A percentile compares a stretch with the other conserved stretches of the same genome.
phyloP scores from a whole-genome alignment of 2,797 vertebrate genomes.

The Acrocephalus scirpaceus region DNA sequence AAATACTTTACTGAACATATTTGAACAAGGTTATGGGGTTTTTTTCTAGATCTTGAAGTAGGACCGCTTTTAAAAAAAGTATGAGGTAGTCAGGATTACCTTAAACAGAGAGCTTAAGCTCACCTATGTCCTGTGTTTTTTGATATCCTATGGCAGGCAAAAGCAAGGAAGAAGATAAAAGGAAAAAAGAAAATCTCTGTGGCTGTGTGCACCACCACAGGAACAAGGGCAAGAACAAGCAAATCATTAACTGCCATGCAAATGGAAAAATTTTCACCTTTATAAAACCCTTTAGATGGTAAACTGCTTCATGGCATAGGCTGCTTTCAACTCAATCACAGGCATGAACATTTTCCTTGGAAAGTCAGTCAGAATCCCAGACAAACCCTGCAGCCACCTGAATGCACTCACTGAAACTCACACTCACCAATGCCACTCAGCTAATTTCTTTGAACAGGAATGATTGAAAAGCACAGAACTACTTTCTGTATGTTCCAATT shows the following conservation, averaged over 20 bases:
- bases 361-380: neutral
- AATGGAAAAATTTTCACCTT: neutral
- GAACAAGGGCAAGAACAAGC: neutral
- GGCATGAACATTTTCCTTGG: neutral
- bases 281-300: neutral
- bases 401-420: neutral
- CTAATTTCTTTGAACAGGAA: neutral
- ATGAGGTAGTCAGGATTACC: neutral
- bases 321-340: neutral
- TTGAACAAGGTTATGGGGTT: neutral
- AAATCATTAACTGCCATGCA: neutral
- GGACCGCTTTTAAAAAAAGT: rapidly evolving
- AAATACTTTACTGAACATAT: neutral
- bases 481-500: neutral
- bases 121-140: neutral
- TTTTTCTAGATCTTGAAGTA: neutral
- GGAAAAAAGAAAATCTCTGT: neutral
- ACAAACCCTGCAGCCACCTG: neutral
- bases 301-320: neutral
- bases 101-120: neutral
- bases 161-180: neutral
- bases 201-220: rapidly evolving
- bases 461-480: neutral
- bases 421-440: rapidly evolving
- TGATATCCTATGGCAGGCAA: neutral